Evolutionary conservation across 2,113 vertebrate species (phyloP), one percentile per base, ranked within the genome.

Genomic region (Caracal caracal): DNA sequence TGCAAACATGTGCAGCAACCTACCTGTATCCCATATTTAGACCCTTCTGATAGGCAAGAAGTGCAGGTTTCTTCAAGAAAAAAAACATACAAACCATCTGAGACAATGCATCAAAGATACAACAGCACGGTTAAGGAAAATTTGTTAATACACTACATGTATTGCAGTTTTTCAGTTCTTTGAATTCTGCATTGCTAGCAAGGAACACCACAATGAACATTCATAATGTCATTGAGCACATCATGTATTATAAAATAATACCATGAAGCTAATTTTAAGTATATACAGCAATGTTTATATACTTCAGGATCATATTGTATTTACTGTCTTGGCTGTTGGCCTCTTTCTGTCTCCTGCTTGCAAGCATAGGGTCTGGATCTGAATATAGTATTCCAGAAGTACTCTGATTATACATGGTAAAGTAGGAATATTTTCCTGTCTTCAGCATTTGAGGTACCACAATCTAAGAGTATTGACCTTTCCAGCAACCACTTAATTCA

Each of bases 1-100:
- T 22, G 5, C 26, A 33, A 9, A 12, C 19, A 3, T 40, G 4
- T n/a, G 6, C 19, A 33, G 4, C 9, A 1, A 12, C 22, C 17
- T 37, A 3, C 28, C 2, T 3, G 3, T 30, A 10, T 53, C 68
- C 56, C 40, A 33, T n/a, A 51, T 63, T 1, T 22, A 63, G 79
- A 83, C 15, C 22, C 53, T 71, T 61, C 10, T 49, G 56, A 66
- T 43, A 59, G 82, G 71, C 22, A 35, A 0, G 35, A 80, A 56
- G 17, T 81, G 6, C 6, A 79, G 7, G 30, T 30, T 51, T 78
- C 35, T 70, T 68, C 4, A 3, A 75, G 8, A 78, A 10, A 49
- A 49, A 71, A 76, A 19, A 68, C 53, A 85, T 30, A 63, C 1
- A 20, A 43, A 28, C 65, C 56, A 9, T 47, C 47, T 53, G 70